Evolutionary conservation across 2,797 vertebrate species (phyloP), one percentile per base, ranked within the genome.

Genomic region (Coregonus ussuriensis): DNA sequence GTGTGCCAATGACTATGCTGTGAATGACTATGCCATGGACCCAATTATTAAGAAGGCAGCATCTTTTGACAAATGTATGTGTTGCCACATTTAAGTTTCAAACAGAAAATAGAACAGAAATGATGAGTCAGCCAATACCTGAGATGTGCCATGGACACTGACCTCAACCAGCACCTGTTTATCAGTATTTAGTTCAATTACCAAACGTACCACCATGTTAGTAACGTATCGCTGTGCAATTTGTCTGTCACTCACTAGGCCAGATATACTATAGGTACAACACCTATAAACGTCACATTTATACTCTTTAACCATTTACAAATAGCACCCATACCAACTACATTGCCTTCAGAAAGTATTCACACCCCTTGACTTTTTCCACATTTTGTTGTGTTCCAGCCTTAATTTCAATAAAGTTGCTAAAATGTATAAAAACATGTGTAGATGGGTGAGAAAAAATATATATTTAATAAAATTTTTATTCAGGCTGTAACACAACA

Each of bases 61-160:
- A 3, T 13, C 21, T 68, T 35, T 68, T 33, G 4, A 33, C n/a
- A 33, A 25, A 31, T 37, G 31, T 63, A 3, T 3, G 18, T 37
- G 66, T 18, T 68, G 15, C 21, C 66, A 33, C 31, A 68, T 67
- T 68, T 68, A 35, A 33, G 15, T 29, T 35, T 68, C 0, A 70
- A 37, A 35, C 6, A 25, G 14, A n/a, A 33, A 66, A 81, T n/a
- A 75, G 75, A 76, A 68, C 81, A 65, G 35, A 68, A 78, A 77
- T 53, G 6, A 75, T 69, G 79, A 80, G 65, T 33, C 68, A 63
- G 65, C 83, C 75, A 71, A 53, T 86, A 89, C 88, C 88, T 89
- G 89, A 88, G 89, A 88, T 79, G 74, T 31, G 14, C 41, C 31
- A 70, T 47, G 63, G 59, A 62, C 25, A 51, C 35, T 79, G 21